phyloP scores from a whole-genome alignment of 2,888 invertebrate species.

The Invenusta paracnida region DNA sequence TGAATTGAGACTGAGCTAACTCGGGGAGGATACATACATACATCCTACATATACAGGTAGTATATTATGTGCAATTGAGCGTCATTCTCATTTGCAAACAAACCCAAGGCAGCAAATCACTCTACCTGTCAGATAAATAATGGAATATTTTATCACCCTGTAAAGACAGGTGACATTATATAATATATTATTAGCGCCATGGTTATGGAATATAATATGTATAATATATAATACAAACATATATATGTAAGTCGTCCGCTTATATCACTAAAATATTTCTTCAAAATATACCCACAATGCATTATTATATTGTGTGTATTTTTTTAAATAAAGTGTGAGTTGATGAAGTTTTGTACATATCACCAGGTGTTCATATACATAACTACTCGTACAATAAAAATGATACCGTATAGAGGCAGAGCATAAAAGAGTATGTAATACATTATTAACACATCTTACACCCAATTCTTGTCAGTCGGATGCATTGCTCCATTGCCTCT shows the following conservation, averaged over 20 bases:
- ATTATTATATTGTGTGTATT: not conserved
- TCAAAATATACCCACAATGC: too few relatives aligned
- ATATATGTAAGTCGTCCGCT: too few relatives aligned
- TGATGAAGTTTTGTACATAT: too few relatives aligned
- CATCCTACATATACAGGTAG: too few relatives aligned
- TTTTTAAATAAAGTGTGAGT: not conserved
- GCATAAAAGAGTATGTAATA: not conserved
- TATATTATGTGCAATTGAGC: too few relatives aligned
- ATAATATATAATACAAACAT: too few relatives aligned
- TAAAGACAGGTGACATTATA: not conserved
- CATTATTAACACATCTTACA: constrained; percentile 12
- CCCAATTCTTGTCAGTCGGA: constrained; percentile 16
- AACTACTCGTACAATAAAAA: too few relatives aligned
- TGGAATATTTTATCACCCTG: constrained; percentile 11
- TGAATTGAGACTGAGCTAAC: too few relatives aligned
- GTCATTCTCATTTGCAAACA: not conserved
- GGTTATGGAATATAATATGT: not conserved
- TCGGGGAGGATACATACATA: not conserved
- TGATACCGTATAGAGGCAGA: too few relatives aligned
- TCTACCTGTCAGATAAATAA: constrained; percentile 13
- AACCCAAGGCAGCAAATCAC: not conserved
- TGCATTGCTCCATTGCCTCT: constrained; percentile 7
- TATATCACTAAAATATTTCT: too few relatives aligned
- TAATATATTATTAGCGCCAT: not conserved
- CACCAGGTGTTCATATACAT: too few relatives aligned